Conservation (phyloP, 2,888 invertebrate genomes). For the Idaea straminata region DNA sequence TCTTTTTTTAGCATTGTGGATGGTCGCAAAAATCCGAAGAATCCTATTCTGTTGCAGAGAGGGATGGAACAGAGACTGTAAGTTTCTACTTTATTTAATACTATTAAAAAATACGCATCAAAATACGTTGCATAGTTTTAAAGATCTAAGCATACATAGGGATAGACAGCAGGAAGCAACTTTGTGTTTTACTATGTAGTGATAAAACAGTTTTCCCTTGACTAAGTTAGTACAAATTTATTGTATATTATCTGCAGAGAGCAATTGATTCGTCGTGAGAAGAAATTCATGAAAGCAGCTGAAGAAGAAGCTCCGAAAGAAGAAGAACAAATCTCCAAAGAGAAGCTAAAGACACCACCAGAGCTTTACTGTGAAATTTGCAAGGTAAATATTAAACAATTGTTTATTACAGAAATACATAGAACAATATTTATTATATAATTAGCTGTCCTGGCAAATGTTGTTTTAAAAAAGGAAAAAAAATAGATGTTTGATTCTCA, state of each 20-base stretch:
- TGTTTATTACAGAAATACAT: neutral
- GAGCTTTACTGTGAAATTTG: slow-evolving; percentile 64
- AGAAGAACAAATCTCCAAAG: slow-evolving; percentile 19
- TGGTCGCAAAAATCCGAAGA: slow-evolving; percentile 58
- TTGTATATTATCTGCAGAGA: slow-evolving; percentile 36
- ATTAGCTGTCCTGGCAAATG: too few relatives aligned
- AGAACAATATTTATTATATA: too few relatives aligned
- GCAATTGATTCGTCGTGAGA: slow-evolving; percentile 63
- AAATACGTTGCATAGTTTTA: too few relatives aligned
- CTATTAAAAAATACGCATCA: too few relatives aligned
- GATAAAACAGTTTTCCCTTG: slow-evolving; percentile 7
- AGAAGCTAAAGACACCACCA: slow-evolving; percentile 28
- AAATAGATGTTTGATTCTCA: too few relatives aligned
- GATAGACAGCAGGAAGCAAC: too few relatives aligned
- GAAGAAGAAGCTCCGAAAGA: slow-evolving; percentile 15
- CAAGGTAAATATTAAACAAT: slow-evolving; percentile 42
- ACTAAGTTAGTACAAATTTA: neutral
- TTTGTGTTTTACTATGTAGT: too few relatives aligned
- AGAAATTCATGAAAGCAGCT: slow-evolving; percentile 36
- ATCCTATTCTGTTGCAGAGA: slow-evolving; percentile 49
- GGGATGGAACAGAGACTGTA: slow-evolving; percentile 51
- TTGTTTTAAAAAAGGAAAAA: too few relatives aligned
- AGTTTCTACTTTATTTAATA: slow-evolving; percentile 38
- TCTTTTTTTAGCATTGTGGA: slow-evolving; percentile 54
- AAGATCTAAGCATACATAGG: too few relatives aligned